Conservation (phyloP, 2,888 invertebrate species). For the Epirrhoe tristata region DNA sequence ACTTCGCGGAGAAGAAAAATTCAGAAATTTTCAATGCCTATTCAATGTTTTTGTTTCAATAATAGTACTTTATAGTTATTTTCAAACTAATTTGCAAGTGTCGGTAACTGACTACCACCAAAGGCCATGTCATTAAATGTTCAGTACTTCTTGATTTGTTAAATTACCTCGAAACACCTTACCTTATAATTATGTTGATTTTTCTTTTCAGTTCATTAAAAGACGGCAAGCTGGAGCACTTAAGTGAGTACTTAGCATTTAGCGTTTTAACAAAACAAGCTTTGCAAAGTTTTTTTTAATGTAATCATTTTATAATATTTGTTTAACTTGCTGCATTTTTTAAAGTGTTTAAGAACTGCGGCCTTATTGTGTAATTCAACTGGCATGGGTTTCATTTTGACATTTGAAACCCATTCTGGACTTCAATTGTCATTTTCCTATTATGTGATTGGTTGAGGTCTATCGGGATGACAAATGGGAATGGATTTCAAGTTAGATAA, state of each 20-base stretch:
- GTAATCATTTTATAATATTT: not conserved
- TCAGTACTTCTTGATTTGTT: slow-evolving; percentile 1
- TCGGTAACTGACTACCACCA: not conserved
- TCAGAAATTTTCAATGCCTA: too few relatives aligned
- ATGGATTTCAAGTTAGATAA: too few relatives aligned
- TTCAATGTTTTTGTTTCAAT: too few relatives aligned
- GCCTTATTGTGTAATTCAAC: too few relatives aligned
- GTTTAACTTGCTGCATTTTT: slow-evolving; percentile 4
- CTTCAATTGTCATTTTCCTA: too few relatives aligned
- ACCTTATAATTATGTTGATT: slow-evolving; percentile 37
- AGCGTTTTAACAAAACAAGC: slow-evolving; percentile 36
- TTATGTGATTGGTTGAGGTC: too few relatives aligned
- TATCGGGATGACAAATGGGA: too few relatives aligned
- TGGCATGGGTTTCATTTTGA: too few relatives aligned
- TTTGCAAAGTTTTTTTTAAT: slow-evolving; percentile 19
- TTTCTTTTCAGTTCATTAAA: slow-evolving; percentile 70
- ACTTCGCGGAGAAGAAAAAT: too few relatives aligned
- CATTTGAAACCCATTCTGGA: too few relatives aligned
- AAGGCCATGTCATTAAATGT: not conserved
- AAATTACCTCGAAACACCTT: slow-evolving; percentile 19
- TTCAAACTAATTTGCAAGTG: too few relatives aligned
- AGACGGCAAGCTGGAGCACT: slow-evolving; percentile 80
- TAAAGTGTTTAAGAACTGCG: not conserved
- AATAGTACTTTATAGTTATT: too few relatives aligned
- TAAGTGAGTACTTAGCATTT: slow-evolving; percentile 68